Evolutionary conservation across 1,140 invertebrate genomes (phyloP), one percentile per base, ranked within the genome.

Genomic region (Euura saliciscinereae): DNA sequence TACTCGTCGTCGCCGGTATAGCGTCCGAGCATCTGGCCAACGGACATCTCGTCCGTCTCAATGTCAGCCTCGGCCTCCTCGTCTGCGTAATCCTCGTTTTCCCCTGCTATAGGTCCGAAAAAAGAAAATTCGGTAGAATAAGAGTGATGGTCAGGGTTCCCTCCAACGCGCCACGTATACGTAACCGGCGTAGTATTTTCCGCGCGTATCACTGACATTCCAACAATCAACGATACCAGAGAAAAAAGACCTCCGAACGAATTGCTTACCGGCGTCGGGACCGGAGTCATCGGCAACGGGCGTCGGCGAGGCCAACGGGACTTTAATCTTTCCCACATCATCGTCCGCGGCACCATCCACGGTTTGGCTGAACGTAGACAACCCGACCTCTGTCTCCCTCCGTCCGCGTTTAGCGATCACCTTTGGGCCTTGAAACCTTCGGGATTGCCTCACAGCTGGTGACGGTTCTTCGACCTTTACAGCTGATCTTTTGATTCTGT

Each of bases 21-120:
- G 71, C 84, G 84, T 13, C 83, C 87, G 44, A 91, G 81, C 76
- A 90, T 83, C 69, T 89, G 81, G 44, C 86, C 84, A 28, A 89
- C 84, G 45, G 87, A 88, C 75, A 90, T 83, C 76, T 86, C 86
- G 13, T 84, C 83, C 7, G 78, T 73, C 28, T 84, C 83, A 7
- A 79, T 73, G 65, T 84, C 83, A 43, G 67, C 71, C 67, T 87
- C 84, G 69, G 72, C 70, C 6, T 85, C 87, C 51, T 87, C 85
- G 45, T 88, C 88, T n/a, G 86, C 77, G 64, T 86, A 85, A 65
- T 88, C 87, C 11, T 89, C 87, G 51, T 74, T 80, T 73, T 84
- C 82, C 43, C 83, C 80, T 28, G 76, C 74, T 70, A 71, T 74
- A 70, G 71, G 71, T 75, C 42, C 72, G 68, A 69, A 72, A 51